phyloP scores from a whole-genome alignment of 2,888 invertebrate species.

The Petrophora chlorosata region DNA sequence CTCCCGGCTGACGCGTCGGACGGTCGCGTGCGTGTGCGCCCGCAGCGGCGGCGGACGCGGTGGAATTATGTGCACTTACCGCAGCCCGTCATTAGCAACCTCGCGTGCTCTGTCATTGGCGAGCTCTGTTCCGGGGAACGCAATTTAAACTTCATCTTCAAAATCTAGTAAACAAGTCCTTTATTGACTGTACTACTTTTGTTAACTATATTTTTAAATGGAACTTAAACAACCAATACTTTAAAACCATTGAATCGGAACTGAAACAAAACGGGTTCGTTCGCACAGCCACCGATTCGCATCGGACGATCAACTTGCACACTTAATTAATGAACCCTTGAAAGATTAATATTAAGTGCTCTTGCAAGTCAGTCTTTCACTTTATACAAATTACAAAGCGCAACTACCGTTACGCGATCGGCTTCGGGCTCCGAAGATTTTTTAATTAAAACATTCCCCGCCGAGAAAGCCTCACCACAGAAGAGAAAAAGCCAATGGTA shows the following conservation, averaged over 20 bases:
- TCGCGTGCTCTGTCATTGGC: conserved; percentile 60
- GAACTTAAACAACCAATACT: background rate
- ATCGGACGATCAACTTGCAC: conserved; percentile 36
- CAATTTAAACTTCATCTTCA: conserved; percentile 21
- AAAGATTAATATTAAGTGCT: conserved; percentile 46
- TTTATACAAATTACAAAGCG: conserved; percentile 48
- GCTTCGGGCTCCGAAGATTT: conserved; percentile 46
- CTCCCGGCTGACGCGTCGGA: conserved; percentile 65
- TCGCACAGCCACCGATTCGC: conserved; percentile 29
- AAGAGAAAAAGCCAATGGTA: conserved; percentile 54
- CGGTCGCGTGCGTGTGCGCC: conserved; percentile 76
- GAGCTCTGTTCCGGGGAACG: conserved; percentile 39
- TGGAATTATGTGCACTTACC: conserved; percentile 77
- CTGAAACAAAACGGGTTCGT: conserved; percentile 1
- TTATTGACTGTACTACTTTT: too few relatives aligned
- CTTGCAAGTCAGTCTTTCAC: conserved; percentile 43
- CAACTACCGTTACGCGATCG: conserved; percentile 42
- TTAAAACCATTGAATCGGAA: conserved; percentile 1
- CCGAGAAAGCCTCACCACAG: conserved; percentile 47
- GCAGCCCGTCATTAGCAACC: conserved; percentile 62
- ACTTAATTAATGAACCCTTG: conserved; percentile 51
- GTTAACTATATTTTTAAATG: background rate
- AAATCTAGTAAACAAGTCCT: background rate
- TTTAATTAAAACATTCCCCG: conserved; percentile 68
- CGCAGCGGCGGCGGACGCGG: conserved; percentile 67